Base-by-base conservation (phyloP, 2,113 vertebrate genomes). In the Colistium nudipinnis region DNA sequence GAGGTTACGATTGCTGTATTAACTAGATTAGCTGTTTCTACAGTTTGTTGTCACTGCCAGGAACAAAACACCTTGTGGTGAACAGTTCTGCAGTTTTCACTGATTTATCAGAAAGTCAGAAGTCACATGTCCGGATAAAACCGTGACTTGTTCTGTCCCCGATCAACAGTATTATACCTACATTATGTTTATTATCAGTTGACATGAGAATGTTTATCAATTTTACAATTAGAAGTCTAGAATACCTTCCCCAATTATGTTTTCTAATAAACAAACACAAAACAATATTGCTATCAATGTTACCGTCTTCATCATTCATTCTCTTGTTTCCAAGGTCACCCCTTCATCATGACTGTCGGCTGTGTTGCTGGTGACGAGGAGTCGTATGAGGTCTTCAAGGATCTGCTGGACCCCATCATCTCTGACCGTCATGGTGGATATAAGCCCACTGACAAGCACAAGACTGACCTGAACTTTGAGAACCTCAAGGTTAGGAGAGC, bases 281-380 rank as follows among this genome's bases (percentile, higher is more conserved):
- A 13, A 2, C 9, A n/a, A 51, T 35, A 49, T 4, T 47, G 39
- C 17, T 2, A 19, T 5, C 30, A 52, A 16, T 17, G 4, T 43
- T 4, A 48, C 25, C 4, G 30, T 25, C 33, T 9, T 44, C 12
- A 17, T 49, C 13, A 13, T 6, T n/a, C 9, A 17, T 22, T 41
- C 36, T 62, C 31, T 17, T 30, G 8, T 53, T 9, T 19, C 7
- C 9, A 70, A 96, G 96, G 96, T 41, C 96, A 97, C 83, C 96
- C 96, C 62, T 98, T 93, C 91, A 98, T 98, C 94, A 98, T 98
- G 96, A 98, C 96, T 0, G 96, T 98, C 22, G 96, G 96, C 78
- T 96, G 95, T 1, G 88, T 98, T 44, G 96, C 96, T 3, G 96
- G 96, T 22, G 96, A 98, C 2, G 96, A 97, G 85, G 96, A 98